phyloP scores from a whole-genome alignment of 1,140 invertebrate species.

The Hylaeus volcanicus region DNA sequence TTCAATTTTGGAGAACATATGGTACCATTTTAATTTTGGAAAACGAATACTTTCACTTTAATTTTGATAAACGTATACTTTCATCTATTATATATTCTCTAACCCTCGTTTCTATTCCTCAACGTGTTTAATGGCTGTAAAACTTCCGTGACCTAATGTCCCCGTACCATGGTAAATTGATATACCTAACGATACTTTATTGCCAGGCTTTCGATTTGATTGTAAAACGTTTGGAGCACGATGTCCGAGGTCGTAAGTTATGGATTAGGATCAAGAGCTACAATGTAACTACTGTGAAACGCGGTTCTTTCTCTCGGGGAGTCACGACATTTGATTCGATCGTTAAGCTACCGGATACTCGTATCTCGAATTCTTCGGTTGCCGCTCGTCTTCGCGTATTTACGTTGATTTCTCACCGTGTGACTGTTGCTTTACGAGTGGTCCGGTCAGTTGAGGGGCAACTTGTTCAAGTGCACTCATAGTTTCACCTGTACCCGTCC shows the following conservation, averaged over 20 bases:
- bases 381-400: slow-evolving; percentile 5
- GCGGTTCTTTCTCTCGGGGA: background rate
- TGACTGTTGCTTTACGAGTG: slow-evolving; percentile 13
- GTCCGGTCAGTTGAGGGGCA: slow-evolving; percentile 21
- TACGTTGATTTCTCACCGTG: slow-evolving; percentile 13
- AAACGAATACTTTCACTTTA: too few species aligned
- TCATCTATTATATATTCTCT: too few species aligned
- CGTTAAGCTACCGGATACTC: slow-evolving; percentile 29
- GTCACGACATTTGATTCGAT: slow-evolving; percentile 26
- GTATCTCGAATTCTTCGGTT: background rate
- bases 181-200: background rate
- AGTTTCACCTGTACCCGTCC: background rate
- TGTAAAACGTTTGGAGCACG: background rate
- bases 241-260: background rate
- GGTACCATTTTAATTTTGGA: too few species aligned
- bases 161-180: background rate
- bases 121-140: too few species aligned
- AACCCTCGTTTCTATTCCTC: too few species aligned
- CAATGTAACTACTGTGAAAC: background rate
- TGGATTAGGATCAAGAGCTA: background rate
- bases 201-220: background rate
- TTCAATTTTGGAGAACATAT: too few species aligned
- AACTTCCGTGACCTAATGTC: too few species aligned
- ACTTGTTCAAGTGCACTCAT: slow-evolving; percentile 14
- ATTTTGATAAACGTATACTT: too few species aligned